Evolutionary conservation across 2,888 invertebrate genomes (phyloP).

Genomic region (Platycnemis pennipes): DNA sequence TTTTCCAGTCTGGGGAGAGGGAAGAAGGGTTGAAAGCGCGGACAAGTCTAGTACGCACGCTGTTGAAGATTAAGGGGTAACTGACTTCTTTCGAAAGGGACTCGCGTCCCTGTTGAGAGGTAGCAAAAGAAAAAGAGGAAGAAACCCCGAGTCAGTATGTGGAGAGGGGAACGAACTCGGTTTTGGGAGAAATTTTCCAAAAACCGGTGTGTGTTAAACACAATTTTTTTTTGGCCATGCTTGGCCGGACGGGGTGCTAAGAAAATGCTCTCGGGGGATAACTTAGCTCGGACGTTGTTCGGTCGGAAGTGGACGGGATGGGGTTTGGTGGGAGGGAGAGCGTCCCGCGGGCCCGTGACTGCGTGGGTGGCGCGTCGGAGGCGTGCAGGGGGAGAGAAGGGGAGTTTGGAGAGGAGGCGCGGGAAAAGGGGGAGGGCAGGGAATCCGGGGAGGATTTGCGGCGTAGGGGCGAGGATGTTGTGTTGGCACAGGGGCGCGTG

Average conservation of each 20-base stretch:
- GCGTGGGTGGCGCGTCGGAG: slow-evolving; percentile 76
- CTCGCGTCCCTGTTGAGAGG: slow-evolving; percentile 76
- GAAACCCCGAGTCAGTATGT: too few relatives aligned
- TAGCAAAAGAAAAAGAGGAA: too few relatives aligned
- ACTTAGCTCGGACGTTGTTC: not conserved
- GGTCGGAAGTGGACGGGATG: not conserved
- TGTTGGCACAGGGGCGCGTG: slow-evolving; percentile 73
- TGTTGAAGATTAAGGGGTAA: not conserved
- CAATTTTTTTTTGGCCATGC: too few relatives aligned
- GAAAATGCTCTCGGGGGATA: not conserved
- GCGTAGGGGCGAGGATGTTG: not conserved
- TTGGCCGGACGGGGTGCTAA: not conserved
- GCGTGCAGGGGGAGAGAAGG: slow-evolving; percentile 71
- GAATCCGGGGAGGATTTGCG: slow-evolving; percentile 23
- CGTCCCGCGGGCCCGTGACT: not conserved
- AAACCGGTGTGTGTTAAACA: too few relatives aligned
- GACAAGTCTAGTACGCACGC: not conserved
- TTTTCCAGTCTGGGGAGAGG: too few relatives aligned
- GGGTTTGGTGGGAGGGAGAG: not conserved
- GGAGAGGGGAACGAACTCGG: too few relatives aligned
- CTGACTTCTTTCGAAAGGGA: slow-evolving; percentile 71
- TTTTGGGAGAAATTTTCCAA: too few relatives aligned
- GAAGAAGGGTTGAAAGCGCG: not conserved
- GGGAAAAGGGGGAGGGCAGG: slow-evolving; percentile 74
- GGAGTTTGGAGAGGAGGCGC: slow-evolving; percentile 70